These are phyloP conservation scores for Polyodon spathula DNA, from an alignment of 2,113 vertebrate species.

Conservation along the genomic window DNA sequence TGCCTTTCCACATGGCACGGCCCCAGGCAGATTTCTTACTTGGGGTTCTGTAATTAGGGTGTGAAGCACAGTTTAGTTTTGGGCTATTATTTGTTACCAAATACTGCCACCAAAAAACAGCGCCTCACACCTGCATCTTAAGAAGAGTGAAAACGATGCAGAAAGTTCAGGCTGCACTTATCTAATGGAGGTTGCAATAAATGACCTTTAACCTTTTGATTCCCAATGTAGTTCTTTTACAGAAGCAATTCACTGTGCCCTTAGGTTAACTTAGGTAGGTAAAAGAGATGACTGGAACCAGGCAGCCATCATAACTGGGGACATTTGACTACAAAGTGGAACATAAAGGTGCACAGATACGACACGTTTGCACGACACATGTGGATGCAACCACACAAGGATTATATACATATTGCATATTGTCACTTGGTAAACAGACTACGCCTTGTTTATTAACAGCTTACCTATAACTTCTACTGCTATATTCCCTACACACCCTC, in stretches of 20 bases:
- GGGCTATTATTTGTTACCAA: too few relatives aligned
- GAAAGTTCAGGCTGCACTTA: too few relatives aligned
- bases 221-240: neutral
- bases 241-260: neutral
- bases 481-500: neutral
- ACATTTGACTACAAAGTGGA: neutral
- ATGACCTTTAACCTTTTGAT: too few relatives aligned
- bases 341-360: neutral
- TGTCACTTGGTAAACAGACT: conserved; percentile 3
- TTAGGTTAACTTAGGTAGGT: neutral
- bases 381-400: neutral
- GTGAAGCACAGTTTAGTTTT: too few relatives aligned
- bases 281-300: neutral
- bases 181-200: too few relatives aligned
- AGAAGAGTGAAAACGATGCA: too few relatives aligned
- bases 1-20: too few relatives aligned
- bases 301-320: neutral
- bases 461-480: conserved; percentile 2
- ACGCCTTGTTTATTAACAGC: neutral
- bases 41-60: too few relatives aligned
- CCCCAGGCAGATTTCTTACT: too few relatives aligned
- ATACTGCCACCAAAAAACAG: too few relatives aligned
- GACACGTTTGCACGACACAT: neutral
- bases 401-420: conserved; percentile 5
- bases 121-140: too few relatives aligned